phyloP scores from a whole-genome alignment of 2,797 vertebrate species.

The Sebastes ruberrimus region DNA sequence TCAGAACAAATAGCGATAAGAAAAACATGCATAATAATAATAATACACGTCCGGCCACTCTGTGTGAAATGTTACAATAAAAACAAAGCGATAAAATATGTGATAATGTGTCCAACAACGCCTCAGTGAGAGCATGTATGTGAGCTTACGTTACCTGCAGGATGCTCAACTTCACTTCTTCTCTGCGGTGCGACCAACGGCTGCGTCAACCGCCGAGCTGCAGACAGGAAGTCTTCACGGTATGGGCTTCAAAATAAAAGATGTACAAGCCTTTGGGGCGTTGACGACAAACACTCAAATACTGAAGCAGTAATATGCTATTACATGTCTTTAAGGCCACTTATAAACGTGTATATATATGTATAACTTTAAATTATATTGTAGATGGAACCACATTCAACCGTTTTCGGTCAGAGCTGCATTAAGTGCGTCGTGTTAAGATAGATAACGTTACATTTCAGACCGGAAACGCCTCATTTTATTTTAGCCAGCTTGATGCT shows the following conservation, averaged over 20 bases:
- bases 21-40: slow-evolving; percentile 1
- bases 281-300: not conserved
- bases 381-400: too few species aligned
- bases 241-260: slow-evolving; percentile 39
- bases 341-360: too few species aligned
- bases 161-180: slow-evolving; percentile 81
- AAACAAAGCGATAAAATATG: not conserved
- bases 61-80: not conserved
- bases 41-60: not conserved
- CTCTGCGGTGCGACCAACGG: slow-evolving; percentile 67
- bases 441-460: not conserved
- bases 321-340: accelerated
- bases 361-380: too few species aligned
- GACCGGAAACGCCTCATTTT: slow-evolving; percentile 17
- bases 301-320: too few species aligned
- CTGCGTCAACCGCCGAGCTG: slow-evolving; percentile 22
- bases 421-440: too few species aligned
- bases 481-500: slow-evolving; percentile 11
- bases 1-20: slow-evolving; percentile 7
- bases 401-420: not conserved
- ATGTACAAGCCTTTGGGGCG: not conserved
- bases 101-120: not conserved
- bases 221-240: not conserved
- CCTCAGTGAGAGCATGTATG: not conserved
- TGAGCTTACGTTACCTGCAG: slow-evolving; percentile 66